Percentiles rank a stretch among this genome's conserved stretches.
Conservation (phyloP, 2,797 vertebrate species). For the Cuniculus paca region DNA sequence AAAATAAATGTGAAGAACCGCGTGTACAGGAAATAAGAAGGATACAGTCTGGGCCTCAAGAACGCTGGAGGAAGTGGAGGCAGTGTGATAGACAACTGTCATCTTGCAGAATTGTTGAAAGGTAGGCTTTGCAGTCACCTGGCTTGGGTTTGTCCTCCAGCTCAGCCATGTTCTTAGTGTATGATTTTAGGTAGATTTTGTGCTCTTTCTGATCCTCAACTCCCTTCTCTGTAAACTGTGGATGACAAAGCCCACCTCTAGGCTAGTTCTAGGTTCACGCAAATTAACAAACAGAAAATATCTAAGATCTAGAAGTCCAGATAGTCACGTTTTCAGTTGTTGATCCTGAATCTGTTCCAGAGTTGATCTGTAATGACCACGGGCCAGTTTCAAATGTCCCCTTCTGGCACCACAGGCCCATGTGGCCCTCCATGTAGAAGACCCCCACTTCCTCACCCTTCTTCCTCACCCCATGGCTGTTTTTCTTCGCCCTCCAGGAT, state of each 20-base stretch:
- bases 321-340: neutral
- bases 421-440: neutral
- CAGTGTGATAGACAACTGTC: neutral
- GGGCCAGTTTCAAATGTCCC: neutral
- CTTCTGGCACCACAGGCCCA: neutral
- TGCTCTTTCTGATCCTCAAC: neutral
- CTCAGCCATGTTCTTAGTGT: neutral
- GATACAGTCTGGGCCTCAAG: neutral
- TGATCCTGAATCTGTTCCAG: neutral
- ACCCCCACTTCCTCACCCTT: neutral
- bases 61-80: neutral
- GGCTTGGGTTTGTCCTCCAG: neutral
- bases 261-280: neutral
- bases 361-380: neutral
- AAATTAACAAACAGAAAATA: neutral
- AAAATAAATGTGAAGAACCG: constrained; percentile 18
- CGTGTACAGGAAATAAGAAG: neutral
- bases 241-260: neutral
- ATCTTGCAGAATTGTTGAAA: neutral
- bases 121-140: neutral
- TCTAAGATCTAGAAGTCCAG: neutral
- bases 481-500: neutral
- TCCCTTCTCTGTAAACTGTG: constrained; percentile 27
- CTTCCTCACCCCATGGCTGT: neutral
- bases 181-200: neutral